Base-by-base conservation (phyloP, 2,113 vertebrate species). In the Salvelinus fontinalis region DNA sequence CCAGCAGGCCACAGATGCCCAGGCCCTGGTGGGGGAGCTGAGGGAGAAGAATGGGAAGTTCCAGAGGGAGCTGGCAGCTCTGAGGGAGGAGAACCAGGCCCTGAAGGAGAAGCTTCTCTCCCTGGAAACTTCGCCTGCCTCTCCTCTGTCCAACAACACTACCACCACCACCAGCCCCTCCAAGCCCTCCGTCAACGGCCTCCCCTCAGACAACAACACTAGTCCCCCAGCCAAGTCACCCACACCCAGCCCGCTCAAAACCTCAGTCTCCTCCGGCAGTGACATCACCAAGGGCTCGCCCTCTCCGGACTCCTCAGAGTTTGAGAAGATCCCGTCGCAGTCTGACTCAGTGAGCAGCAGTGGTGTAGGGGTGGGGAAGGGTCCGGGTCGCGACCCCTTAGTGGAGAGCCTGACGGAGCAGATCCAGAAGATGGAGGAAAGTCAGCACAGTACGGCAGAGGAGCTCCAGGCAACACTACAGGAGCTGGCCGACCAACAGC, bases 361-460 rank as follows among this genome's bases (percentile, higher is more conserved):
- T 68, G 89, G 27, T 7, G 73, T 7, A n/a, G 87, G 51, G 88
- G 88, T 57, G 93, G 89, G n/a, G 84, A 16, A 2, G 79, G 60
- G 20, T 49, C 77, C 59, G 78, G 74, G 18, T 88, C 8, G 75
- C 26, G 94, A 95, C 71, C 84, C 94, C 67, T 98, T 96, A 0
- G 93, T 98, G 72, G 95, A 94, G 0, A 95, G 93, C 59, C 93
- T 99, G 13, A 97, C 95, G 0, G 96, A 97, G 84, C 93, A 92
- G 83, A 97, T 99, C 79, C 95, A 97, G 12, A 96, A 95, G 90
- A 98, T 99, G 96, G 97, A 99, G 79, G 98, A 98, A 87, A 98
- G 91, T 71, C 97, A 99, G 26, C 97, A 99, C 82, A 97, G 97
- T 89, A 99, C 96, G 0, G 93, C 96, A 0, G 97, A 99, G 70